Evolutionary conservation across 2,888 invertebrate genomes (phyloP), one percentile per base, ranked within the genome.

Genomic region (Cerastis rubricosa): DNA sequence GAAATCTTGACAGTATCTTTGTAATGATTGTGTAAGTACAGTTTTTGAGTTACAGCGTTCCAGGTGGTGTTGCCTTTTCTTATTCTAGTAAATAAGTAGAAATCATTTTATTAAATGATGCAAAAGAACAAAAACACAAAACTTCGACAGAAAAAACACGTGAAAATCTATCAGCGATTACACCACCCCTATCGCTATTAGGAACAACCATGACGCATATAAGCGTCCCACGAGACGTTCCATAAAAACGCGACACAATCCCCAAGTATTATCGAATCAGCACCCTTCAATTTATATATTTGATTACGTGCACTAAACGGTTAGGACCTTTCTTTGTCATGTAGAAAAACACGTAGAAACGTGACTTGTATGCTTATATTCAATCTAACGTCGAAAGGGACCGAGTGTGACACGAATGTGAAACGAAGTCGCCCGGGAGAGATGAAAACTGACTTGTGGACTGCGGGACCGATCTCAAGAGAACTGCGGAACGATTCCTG

Each of bases 281-380:
- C 85, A 74, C 84, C 80, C 76, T 85, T 78, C 85, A 89, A 91
- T 90, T 89, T 89, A 90, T 91, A 90, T 91, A 90, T 90, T 88
- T 88, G 89, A 91, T 91, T 90, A 84, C 89, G 89, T 88, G 87
- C 88, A 87, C 89, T 90, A 88, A 90, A 89, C 89, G 90, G 89
- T 76, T 76, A 67, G 76, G 74, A 84, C 86, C 88, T 89, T 88
- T 85, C 87, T 87, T 87, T 86, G 87, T 88, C 89, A 83, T 87
- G 89, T 87, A 88, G 88, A 89, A 90, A 90, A 90, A 91, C 89
- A 90, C 86, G 86, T 80, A 49, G 73, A 63, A 51, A 92, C 94
- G 94, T 94, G 94, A 93, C 92, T 88, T 87, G 93, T 85, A 83
- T 93, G 89, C 87, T 90, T 91, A 92, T 90, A 91, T 93, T 93